Evolutionary conservation across 2,888 invertebrate species (phyloP), one percentile per base, ranked within the genome.

Genomic region (Leptopilina myrica): DNA sequence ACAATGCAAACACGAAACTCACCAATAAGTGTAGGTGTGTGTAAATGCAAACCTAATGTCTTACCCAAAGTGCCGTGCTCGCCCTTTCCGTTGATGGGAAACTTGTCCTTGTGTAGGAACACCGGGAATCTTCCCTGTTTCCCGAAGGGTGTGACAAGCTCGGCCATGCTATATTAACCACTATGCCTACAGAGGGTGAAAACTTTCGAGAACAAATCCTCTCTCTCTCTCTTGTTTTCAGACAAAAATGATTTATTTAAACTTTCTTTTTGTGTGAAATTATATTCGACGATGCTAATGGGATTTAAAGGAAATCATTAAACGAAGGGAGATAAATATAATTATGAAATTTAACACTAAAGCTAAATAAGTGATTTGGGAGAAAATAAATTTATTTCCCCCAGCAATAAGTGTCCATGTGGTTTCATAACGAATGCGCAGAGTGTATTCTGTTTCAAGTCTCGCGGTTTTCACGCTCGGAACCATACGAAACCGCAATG

Each of bases 11-110:
- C 66, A 15, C 15, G 26, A 11, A 33, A 49, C 4, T 2, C 46
- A 8, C 53, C 56, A 73, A 56, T 33, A 56, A 9, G 56, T 56
- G 56, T n/a, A n/a, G n/a, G n/a, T n/a, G 56, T 56, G 56, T 56
- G 56, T 73, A 73, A 56, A 26, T 56, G 33, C 8, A 56, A 26
- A 69, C 14, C 6, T 12, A 53, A 69, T 69, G 67, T 69, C 67
- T 53, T 49, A 26, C 49, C 43, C 67, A 49, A 49, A 69, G 67
- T 69, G 49, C 49, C 67, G 46, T 20, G 26, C 67, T 69, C 49
- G 53, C 73, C 73, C 73, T 73, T 33, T 73, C 73, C 49, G 33
- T 26, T 73, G 20, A 73, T 73, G 73, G 49, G 73, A 56, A 33
- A 0, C 33, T 14, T 73, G 49, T 49, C 26, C 2, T 20, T 69